Evolutionary conservation across 2,888 invertebrate genomes (phyloP).

Genomic region (Rhamnusium bicolor): DNA sequence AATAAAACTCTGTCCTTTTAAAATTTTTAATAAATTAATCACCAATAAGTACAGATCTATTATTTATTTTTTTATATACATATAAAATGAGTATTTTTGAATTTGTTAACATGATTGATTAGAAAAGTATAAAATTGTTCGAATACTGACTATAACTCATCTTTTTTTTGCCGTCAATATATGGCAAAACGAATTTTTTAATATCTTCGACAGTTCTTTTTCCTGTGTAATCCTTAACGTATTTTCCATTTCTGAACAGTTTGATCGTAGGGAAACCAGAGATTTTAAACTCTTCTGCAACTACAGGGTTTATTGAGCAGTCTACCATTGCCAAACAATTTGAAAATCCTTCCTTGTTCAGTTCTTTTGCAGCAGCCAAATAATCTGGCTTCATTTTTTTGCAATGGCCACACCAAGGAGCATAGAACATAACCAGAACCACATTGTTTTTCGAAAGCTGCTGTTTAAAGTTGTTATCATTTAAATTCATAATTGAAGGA

Average conservation of each 20-base stretch:
- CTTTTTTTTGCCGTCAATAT: slow-evolving; percentile 38
- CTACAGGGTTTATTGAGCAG: slow-evolving; percentile 76
- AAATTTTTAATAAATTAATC: slow-evolving; percentile 45
- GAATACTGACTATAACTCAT: slow-evolving; percentile 41
- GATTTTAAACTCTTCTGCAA: slow-evolving; percentile 76
- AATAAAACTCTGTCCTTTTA: not conserved
- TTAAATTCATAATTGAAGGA: slow-evolving; percentile 71
- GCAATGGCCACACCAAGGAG: slow-evolving; percentile 85
- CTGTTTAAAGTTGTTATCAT: slow-evolving; percentile 76
- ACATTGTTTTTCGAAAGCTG: slow-evolving; percentile 75
- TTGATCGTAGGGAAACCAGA: slow-evolving; percentile 81
- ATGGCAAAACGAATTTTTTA: slow-evolving; percentile 46
- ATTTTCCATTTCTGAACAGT: slow-evolving; percentile 74
- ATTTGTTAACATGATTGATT: slow-evolving; percentile 17
- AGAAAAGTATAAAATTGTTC: slow-evolving; percentile 34
- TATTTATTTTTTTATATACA: not conserved
- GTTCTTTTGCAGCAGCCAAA: slow-evolving; percentile 73
- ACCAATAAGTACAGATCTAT: slow-evolving; percentile 36
- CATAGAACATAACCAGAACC: slow-evolving; percentile 85
- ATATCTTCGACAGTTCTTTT: slow-evolving; percentile 75
- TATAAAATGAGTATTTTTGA: slow-evolving; percentile 41
- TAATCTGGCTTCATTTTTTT: slow-evolving; percentile 80
- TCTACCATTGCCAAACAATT: slow-evolving; percentile 76
- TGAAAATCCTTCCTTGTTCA: slow-evolving; percentile 69
- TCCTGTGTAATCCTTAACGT: slow-evolving; percentile 74